Evolutionary conservation across 1,140 invertebrate species (phyloP).

Genomic region (Scaptomyza pallida): DNA sequence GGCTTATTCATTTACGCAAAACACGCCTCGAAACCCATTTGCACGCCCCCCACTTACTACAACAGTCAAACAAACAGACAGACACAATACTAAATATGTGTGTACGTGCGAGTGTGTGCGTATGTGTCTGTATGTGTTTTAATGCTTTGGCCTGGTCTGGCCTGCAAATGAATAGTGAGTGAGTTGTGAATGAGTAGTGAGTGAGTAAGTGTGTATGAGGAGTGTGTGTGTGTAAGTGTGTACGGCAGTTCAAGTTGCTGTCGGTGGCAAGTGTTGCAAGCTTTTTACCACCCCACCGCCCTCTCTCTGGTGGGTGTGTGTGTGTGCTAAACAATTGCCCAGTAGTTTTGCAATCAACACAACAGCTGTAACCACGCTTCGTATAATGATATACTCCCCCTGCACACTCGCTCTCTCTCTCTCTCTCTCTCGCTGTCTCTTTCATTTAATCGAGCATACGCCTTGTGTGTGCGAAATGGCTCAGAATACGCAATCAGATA

Average conservation of each 20-base stretch:
- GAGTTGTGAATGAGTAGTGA: conserved; percentile 16
- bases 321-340: conserved; percentile 1
- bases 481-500: conserved; percentile 8
- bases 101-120: conserved; percentile 16
- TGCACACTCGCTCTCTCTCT: too few species aligned
- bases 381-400: neutral
- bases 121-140: conserved; percentile 2
- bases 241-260: conserved; percentile 55
- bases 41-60: conserved; percentile 59
- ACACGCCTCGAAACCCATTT: conserved; percentile 55
- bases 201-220: neutral
- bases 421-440: too few species aligned
- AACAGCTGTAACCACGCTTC: conserved; percentile 10
- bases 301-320: neutral
- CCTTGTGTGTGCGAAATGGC: neutral
- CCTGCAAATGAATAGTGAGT: conserved; percentile 77
- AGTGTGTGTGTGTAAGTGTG: conserved; percentile 6
- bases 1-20: conserved; percentile 76
- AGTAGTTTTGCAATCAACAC: conserved; percentile 16
- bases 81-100: conserved; percentile 2
- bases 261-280: conserved; percentile 43
- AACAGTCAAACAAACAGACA: conserved; percentile 16
- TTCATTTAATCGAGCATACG: neutral
- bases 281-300: neutral
- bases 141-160: conserved; percentile 38